Conservation (phyloP, 2,113 vertebrate genomes). For the Pagrus major region DNA sequence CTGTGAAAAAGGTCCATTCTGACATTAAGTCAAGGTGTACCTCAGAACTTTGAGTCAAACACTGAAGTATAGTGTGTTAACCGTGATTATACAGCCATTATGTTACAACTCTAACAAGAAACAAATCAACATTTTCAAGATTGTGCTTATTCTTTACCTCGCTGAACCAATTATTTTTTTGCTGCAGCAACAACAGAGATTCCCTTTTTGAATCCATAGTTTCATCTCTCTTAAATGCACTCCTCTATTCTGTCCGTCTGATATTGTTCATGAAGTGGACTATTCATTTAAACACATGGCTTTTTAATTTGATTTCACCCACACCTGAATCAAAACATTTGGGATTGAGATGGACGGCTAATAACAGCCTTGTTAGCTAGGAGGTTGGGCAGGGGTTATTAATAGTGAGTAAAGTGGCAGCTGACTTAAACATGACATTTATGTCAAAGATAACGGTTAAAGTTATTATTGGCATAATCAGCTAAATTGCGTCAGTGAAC, state of each 20-base stretch:
- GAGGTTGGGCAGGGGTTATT: no score
- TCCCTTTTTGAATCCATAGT: not conserved
- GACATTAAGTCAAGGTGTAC: not conserved
- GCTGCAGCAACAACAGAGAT: not conserved
- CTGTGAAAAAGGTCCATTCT: not conserved
- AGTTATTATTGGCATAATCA: not conserved
- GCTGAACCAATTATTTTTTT: not conserved
- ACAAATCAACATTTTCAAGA: not conserved
- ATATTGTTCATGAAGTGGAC: not conserved
- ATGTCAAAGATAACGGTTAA: no score
- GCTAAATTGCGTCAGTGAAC: not conserved
- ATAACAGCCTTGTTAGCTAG: no score
- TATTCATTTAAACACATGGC: not conserved
- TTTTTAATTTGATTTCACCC: not conserved
- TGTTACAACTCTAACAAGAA: not conserved
- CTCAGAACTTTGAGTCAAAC: not conserved
- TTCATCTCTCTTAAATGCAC: not conserved
- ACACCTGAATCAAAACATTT: not conserved
- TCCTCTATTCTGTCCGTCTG: not conserved
- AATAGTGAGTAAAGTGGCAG: no score
- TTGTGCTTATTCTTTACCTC: not conserved
- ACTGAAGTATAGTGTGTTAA: not conserved
- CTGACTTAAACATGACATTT: no score
- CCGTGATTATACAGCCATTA: not conserved
- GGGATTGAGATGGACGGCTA: no score